phyloP scores from a whole-genome alignment of 2,113 vertebrate species.

The Saimiri boliviensis region DNA sequence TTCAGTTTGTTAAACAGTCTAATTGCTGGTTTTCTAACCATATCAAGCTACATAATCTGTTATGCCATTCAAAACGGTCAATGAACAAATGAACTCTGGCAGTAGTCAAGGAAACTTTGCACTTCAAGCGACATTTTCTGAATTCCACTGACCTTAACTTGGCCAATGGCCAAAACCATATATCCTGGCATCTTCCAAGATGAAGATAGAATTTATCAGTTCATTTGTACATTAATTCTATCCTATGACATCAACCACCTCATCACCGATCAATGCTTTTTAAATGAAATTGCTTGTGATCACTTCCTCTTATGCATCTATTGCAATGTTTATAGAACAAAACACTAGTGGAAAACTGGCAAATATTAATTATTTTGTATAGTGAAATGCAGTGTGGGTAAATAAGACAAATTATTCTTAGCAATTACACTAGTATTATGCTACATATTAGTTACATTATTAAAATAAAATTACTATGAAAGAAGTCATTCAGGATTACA shows the following conservation, averaged over 20 bases:
- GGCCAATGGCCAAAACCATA: not conserved
- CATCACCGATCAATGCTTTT: not conserved
- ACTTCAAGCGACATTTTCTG: not conserved
- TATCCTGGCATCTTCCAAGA: not conserved
- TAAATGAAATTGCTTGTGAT: not conserved
- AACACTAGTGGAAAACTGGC: not conserved
- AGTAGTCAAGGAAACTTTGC: not conserved
- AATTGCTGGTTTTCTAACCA: not conserved
- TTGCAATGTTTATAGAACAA: not conserved
- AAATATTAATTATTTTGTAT: not conserved
- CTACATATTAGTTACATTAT: not conserved
- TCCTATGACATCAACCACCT: not conserved
- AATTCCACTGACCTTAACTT: not conserved
- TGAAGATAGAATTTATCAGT: not conserved
- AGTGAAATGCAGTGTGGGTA: not conserved
- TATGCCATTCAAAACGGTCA: not conserved
- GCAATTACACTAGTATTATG: not conserved
- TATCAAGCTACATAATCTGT: not conserved
- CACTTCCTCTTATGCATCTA: not conserved
- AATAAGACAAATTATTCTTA: constrained; percentile 17
- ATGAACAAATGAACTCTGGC: not conserved
- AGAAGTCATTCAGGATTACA: not conserved
- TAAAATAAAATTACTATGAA: not conserved
- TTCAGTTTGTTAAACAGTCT: not conserved
- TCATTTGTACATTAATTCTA: not conserved